Evolutionary conservation across 2,888 invertebrate genomes (phyloP), one percentile per base, ranked within the genome.

Genomic region (Parnassius mnemosyne): DNA sequence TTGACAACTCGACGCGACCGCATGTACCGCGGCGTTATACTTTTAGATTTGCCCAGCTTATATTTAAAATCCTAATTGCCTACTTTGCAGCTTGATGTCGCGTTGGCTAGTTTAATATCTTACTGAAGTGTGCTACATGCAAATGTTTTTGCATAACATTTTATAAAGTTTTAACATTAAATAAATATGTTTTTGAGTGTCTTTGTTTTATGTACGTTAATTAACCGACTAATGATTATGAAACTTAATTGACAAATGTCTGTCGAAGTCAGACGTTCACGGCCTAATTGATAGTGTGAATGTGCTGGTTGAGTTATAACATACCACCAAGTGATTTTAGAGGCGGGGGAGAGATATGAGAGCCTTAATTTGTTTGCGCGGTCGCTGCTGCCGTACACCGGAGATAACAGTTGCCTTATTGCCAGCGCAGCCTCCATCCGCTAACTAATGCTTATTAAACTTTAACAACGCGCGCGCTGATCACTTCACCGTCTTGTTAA

Each of bases 381-480:
- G 71, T 70, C 69, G 67, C 65, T 69, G 67, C 73, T 75, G 74
- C 74, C 74, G 79, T 57, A 57, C 79, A 81, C 87, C 89, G 89
- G 89, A 89, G 87, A 89, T 89, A 84, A 88, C 85, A 78, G 83
- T 73, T 77, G 78, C 85, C 83, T 88, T 89, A 87, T 87, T 87
- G 87, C 85, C 81, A 78, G 77, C 79, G 74, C 78, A 75, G 80
- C 80, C 34, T 20, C 57, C 65, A 58, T 76, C 75, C 81, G 84
- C 85, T 84, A 87, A 89, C 90, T 87, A 89, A 85, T 86, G 87
- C 87, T 89, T 90, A 91, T 91, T 90, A 91, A 91, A 91, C 88
- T 90, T 87, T 82, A 87, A 88, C 89, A 87, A 83, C 86, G 88
- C 83, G 80, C 79, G 80, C 83, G 87, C 85, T 87, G 90, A 90